phyloP scores from a whole-genome alignment of 1,140 invertebrate genomes.

The Trypoxylus dichotomus region DNA sequence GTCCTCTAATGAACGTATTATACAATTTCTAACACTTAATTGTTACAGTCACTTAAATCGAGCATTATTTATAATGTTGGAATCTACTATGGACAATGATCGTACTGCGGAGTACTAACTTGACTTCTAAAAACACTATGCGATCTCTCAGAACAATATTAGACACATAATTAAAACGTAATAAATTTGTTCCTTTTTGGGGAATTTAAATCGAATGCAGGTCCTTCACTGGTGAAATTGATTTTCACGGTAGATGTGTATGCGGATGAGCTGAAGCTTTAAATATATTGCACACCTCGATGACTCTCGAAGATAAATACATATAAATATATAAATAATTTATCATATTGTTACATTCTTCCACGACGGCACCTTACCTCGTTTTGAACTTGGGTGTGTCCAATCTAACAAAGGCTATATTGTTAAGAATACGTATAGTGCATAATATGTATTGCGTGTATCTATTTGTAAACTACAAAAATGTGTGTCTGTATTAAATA shows the following conservation, averaged over 20 bases:
- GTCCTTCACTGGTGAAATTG: not conserved
- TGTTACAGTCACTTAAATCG: too few relatives aligned
- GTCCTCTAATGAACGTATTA: too few relatives aligned
- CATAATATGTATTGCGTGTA: not conserved
- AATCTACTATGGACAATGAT: too few relatives aligned
- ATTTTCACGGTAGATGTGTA: not conserved
- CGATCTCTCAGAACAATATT: too few relatives aligned
- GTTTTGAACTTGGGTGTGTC: not conserved
- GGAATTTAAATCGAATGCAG: too few relatives aligned
- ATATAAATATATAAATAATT: conserved; percentile 5
- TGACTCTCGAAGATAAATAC: not conserved
- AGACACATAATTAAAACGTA: too few relatives aligned
- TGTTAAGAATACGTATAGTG: not conserved
- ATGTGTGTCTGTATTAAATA: not conserved
- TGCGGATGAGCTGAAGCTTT: not conserved
- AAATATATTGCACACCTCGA: not conserved
- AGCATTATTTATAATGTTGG: too few relatives aligned
- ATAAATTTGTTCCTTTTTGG: too few relatives aligned
- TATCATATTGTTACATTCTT: not conserved
- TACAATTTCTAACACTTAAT: too few relatives aligned
- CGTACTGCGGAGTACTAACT: too few relatives aligned
- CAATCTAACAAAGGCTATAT: not conserved
- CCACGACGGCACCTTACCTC: conserved; percentile 4
- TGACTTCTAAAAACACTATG: too few relatives aligned
- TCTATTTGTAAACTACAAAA: not conserved